Base-by-base conservation (phyloP, 1,140 invertebrate genomes). In the Heliconius himera region DNA sequence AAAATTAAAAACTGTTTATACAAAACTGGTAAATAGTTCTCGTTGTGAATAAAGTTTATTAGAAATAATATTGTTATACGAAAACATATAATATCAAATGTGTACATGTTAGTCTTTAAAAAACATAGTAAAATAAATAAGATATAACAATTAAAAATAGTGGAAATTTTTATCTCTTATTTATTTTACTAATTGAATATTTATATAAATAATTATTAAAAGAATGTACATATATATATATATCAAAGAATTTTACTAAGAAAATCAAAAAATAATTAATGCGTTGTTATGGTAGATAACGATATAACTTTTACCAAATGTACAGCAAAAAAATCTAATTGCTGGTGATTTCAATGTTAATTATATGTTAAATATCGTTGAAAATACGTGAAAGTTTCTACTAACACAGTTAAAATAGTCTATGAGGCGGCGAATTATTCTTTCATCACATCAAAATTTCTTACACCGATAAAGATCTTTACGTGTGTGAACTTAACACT, bases 401-500 rank as follows among this genome's bases (percentile, higher is more conserved):
- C 76, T 73, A 38, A 60, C 49, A 72, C 60, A 76, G 54, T 71
- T 26, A 76, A 80, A 80, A 73, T 80, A 76, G 79, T 60, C 26
- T 54, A 76, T 66, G 79, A 80, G 56, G 54, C 41, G 79, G 74
- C 73, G 73, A 78, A 81, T 81, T 75, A 78, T 70, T 78, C 73
- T 78, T 75, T 81, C 80, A 81, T 74, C 80, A 72, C 73, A 72
- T 81, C 49, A 81, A 72, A 72, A 66, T 49, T 66, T 78, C 51
- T 51, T 75, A 76, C 77, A 70, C 54, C 74, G 78, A 82, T 82
- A 81, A 71, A 75, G 56, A 81, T 81, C 80, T 81, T 81, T 60
- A 81, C 54, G 75, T 81, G 72, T 81, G 80, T 81, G 80, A 81
- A 81, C 73, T 78, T 76, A 76, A 71, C 79, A 80, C 74, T 72